A percentile compares a stretch with the other conserved stretches of the same genome.
Evolutionary conservation across 2,888 invertebrate genomes (phyloP).

Genomic region (Ommatoiulus sabulosus): DNA sequence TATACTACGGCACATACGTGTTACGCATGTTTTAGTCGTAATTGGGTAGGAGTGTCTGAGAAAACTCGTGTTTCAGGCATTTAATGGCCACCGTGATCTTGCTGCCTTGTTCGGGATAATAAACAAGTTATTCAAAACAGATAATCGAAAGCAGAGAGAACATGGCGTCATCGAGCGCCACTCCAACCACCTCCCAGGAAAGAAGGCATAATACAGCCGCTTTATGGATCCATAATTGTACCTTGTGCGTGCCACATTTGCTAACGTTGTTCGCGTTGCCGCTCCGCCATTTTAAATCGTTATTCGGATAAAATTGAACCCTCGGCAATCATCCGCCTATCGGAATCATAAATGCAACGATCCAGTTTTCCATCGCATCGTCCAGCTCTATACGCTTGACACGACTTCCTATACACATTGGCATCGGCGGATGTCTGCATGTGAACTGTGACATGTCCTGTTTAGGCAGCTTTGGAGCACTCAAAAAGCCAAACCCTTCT

Average conservation of each 20-base stretch:
- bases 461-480: neutral
- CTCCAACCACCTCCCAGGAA: neutral
- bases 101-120: neutral
- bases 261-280: neutral
- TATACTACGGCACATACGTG: neutral
- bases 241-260: neutral
- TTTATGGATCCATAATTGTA: slow-evolving; percentile 16
- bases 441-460: slow-evolving; percentile 3
- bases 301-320: neutral
- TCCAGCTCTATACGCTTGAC: too few species aligned
- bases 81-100: neutral
- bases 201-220: neutral
- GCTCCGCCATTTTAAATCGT: neutral
- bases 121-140: slow-evolving; percentile 15
- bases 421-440: neutral
- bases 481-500: neutral
- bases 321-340: neutral
- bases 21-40: neutral
- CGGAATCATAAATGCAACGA: neutral
- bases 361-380: neutral
- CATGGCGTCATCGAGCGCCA: neutral
- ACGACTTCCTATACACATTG: too few species aligned
- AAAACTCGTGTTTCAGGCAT: neutral
- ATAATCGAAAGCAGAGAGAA: neutral
- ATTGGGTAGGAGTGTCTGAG: neutral